These are phyloP conservation scores for Zootermopsis nevadensis DNA, from an alignment of 2,888 invertebrate genomes.

Conservation along the genomic window DNA sequence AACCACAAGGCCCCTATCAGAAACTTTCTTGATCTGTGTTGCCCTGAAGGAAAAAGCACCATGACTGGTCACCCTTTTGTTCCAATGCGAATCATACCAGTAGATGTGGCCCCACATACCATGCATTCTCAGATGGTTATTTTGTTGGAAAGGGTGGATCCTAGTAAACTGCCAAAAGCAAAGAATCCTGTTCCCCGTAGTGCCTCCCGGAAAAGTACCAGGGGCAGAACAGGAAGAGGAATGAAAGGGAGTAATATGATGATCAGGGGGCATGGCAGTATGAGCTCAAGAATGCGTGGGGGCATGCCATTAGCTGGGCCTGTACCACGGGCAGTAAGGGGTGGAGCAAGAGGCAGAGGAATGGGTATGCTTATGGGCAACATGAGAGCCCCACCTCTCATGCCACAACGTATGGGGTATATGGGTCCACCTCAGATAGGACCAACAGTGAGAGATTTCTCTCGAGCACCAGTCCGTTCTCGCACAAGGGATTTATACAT, in stretches of 20 bases:
- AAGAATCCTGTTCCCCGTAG: slow-evolving; percentile 54
- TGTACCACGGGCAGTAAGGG: slow-evolving; percentile 17
- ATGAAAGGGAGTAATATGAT: slow-evolving; percentile 27
- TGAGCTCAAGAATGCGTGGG: slow-evolving; percentile 33
- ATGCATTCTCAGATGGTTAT: slow-evolving; percentile 70
- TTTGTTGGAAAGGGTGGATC: slow-evolving; percentile 61
- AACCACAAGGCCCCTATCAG: slow-evolving; percentile 65
- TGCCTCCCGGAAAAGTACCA: slow-evolving; percentile 32
- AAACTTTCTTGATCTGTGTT: slow-evolving; percentile 66
- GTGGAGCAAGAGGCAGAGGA: slow-evolving; percentile 39
- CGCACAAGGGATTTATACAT: slow-evolving; percentile 43
- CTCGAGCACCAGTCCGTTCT: slow-evolving; percentile 35
- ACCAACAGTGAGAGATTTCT: slow-evolving; percentile 38
- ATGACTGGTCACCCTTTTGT: slow-evolving; percentile 68
- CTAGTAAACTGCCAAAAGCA: slow-evolving; percentile 54
- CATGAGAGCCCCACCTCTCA: slow-evolving; percentile 39
- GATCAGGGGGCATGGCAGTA: slow-evolving; percentile 43
- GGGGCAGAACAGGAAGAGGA: slow-evolving; percentile 44
- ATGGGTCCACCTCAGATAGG: slow-evolving; percentile 49
- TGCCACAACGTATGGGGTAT: slow-evolving; percentile 46
- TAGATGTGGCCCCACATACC: slow-evolving; percentile 73
- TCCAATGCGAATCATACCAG: slow-evolving; percentile 66
- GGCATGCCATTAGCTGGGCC: slow-evolving; percentile 19
- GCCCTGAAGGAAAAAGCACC: slow-evolving; percentile 58
- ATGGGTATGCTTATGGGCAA: slow-evolving; percentile 42